These are phyloP conservation scores for Merodon equestris DNA, from an alignment of 2,888 invertebrate species.

Conservation along the genomic window DNA sequence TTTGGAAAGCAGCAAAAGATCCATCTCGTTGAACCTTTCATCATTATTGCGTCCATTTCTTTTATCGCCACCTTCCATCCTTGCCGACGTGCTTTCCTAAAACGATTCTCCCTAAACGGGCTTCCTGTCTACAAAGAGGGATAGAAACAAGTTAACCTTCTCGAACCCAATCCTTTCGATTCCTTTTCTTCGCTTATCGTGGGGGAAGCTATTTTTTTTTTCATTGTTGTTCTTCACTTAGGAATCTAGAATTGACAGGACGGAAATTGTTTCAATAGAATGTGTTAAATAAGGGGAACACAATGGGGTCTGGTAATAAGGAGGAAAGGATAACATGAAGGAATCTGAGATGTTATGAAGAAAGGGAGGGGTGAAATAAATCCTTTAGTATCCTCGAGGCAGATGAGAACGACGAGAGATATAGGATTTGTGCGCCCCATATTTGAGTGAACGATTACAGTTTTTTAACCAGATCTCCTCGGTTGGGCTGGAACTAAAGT, in stretches of 20 bases:
- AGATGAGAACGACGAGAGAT: constrained; percentile 14
- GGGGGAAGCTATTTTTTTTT: not conserved
- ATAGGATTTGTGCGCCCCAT: constrained; percentile 36
- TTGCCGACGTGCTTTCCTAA: constrained; percentile 31
- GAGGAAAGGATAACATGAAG: not conserved
- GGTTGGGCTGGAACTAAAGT: no score
- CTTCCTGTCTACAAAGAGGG: not conserved
- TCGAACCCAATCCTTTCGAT: constrained; percentile 20
- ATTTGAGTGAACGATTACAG: constrained; percentile 31
- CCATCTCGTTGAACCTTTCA: constrained; percentile 3
- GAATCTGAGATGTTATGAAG: no score
- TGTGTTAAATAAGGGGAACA: constrained; percentile 37
- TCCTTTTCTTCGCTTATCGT: not conserved
- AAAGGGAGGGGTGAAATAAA: not conserved
- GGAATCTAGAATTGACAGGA: constrained; percentile 54
- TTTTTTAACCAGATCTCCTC: not conserved
- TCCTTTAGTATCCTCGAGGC: constrained; percentile 42
- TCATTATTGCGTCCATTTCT: constrained; percentile 11
- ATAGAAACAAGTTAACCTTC: not conserved
- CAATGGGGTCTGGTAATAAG: constrained; percentile 6
- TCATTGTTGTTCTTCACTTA: not conserved
- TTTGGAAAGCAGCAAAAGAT: constrained; percentile 5
- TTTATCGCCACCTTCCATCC: constrained; percentile 22
- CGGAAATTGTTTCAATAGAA: constrained; percentile 58
- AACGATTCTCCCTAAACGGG: constrained; percentile 26